A percentile compares a stretch with the other conserved stretches of the same genome.
phyloP scores from a whole-genome alignment of 2,888 invertebrate genomes.

The Kuschelorhynchus macadamiae region DNA sequence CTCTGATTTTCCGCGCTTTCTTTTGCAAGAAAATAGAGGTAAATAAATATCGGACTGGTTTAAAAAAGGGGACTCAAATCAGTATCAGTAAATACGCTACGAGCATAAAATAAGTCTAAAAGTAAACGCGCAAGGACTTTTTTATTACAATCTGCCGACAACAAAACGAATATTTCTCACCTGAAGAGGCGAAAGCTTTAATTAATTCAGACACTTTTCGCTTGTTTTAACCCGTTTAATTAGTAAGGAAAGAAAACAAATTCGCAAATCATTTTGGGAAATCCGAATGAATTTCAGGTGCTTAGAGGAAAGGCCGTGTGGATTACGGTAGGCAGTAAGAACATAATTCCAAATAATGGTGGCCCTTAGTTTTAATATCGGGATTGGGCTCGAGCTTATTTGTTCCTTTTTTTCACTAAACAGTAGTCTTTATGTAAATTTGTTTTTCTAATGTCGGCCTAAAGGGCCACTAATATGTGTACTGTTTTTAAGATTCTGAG shows the following conservation, averaged over 20 bases:
- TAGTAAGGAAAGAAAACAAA: conserved; percentile 46
- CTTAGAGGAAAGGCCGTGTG: conserved; percentile 21
- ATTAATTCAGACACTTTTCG: conserved; percentile 45
- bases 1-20: too few species aligned
- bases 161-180: conserved; percentile 35
- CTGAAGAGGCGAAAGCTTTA: conserved; percentile 30
- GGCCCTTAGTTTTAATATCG: conserved; percentile 13
- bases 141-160: conserved; percentile 10
- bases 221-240: conserved; percentile 42
- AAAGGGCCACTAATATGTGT: too few species aligned
- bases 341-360: conserved; percentile 45
- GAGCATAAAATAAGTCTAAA: conserved; percentile 4
- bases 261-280: conserved; percentile 46
- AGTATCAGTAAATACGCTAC: too few species aligned
- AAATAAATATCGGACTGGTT: too few species aligned
- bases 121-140: conserved; percentile 11
- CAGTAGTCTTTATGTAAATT: too few species aligned
- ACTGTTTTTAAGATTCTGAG: too few species aligned
- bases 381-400: too few species aligned
- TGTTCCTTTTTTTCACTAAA: too few species aligned
- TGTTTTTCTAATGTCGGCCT: too few species aligned
- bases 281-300: conserved; percentile 34
- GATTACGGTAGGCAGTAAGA: conserved; percentile 42
- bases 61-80: too few species aligned
- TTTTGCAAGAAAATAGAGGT: too few species aligned